phyloP scores from a whole-genome alignment of 2,888 invertebrate species.

The Harpalus rubripes region DNA sequence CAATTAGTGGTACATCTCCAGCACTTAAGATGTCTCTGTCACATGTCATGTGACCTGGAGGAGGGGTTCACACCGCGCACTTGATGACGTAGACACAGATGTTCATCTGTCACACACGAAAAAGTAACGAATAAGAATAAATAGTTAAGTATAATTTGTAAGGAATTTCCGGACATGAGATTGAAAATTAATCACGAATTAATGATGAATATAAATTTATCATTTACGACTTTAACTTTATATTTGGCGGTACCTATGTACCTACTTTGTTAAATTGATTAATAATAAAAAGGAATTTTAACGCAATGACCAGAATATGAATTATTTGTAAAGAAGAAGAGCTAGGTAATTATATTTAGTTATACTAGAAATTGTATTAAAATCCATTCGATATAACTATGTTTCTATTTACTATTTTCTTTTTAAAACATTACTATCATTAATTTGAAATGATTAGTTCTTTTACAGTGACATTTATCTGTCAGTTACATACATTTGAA shows the following conservation, averaged over 20 bases:
- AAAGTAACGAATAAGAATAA: background rate
- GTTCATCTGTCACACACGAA: background rate
- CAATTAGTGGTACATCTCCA: conserved; percentile 57
- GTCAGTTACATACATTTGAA: no score
- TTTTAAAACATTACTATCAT: no score
- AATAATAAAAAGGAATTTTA: no score
- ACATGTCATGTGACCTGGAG: conserved; percentile 12
- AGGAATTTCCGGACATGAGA: background rate
- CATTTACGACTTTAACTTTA: background rate
- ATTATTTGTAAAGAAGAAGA: no score
- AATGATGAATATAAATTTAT: background rate
- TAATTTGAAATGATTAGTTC: no score
- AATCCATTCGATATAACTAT: no score
- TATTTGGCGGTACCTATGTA: background rate
- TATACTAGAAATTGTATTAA: no score
- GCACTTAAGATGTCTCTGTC: conserved; percentile 57
- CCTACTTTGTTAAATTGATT: no score
- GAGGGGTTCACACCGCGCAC: conserved; percentile 13
- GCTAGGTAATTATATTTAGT: no score
- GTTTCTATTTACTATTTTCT: no score
- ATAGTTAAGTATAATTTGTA: background rate
- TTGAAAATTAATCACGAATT: background rate
- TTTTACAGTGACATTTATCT: no score
- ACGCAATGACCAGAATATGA: no score
- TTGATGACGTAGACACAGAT: conserved; percentile 19